Conservation (phyloP, 2,888 invertebrate genomes). For the Epistrophe eligans region DNA sequence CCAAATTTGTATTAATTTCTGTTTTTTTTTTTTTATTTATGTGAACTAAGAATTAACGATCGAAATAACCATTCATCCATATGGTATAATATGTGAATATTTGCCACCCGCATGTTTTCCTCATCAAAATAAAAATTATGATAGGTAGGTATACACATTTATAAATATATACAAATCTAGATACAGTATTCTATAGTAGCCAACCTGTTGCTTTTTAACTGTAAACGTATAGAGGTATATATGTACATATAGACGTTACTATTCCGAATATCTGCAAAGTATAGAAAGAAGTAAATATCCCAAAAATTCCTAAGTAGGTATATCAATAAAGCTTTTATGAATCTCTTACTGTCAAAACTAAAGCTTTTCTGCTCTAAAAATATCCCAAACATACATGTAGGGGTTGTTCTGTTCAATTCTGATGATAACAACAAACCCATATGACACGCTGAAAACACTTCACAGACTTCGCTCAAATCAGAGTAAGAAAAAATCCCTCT, state of each 20-base stretch:
- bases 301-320: no score
- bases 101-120: constrained; percentile 32
- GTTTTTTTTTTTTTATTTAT: background rate
- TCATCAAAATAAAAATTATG: constrained; percentile 43
- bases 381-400: constrained; percentile 46
- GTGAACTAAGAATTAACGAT: constrained; percentile 16
- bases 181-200: background rate
- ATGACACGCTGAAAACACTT: constrained; percentile 36
- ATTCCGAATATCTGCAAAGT: constrained; percentile 60
- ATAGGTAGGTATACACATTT: constrained; percentile 25
- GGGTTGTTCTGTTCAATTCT: constrained; percentile 19
- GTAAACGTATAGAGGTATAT: constrained; percentile 12
- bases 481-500: constrained; percentile 16
- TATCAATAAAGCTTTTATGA: constrained; percentile 44
- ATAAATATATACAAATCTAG: constrained; percentile 23
- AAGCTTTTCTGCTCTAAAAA: constrained; percentile 50
- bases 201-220: constrained; percentile 65
- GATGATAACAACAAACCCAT: constrained; percentile 59
- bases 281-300: no score
- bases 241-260: background rate
- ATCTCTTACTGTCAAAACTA: constrained; percentile 11
- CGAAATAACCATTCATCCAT: constrained; percentile 52
- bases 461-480: constrained; percentile 37
- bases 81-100: constrained; percentile 28
- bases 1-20: constrained; percentile 8